Conservation (phyloP, 2,113 vertebrate genomes). For the Halichoerus grypus region DNA sequence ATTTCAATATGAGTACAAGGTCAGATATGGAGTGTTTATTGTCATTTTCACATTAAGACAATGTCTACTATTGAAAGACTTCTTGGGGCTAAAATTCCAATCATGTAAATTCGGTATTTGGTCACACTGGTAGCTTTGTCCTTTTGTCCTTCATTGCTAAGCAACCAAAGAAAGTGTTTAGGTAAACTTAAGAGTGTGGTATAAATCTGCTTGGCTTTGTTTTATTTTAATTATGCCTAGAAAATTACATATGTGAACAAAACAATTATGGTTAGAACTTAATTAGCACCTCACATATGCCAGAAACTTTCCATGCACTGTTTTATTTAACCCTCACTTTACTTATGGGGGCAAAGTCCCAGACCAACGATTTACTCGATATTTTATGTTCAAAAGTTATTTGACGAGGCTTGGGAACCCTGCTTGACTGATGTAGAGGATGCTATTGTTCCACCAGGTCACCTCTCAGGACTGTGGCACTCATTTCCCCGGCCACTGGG, state of each 20-base stretch:
- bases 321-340: slow-evolving; percentile 37
- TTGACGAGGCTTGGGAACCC: background rate
- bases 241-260: background rate
- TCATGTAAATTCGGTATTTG: slow-evolving; percentile 34
- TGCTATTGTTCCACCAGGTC: background rate
- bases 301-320: background rate
- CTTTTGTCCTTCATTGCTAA: slow-evolving; percentile 55
- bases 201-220: background rate
- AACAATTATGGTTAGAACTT: background rate
- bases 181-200: slow-evolving; percentile 2
- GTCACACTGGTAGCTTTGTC: slow-evolving; percentile 31
- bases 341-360: background rate
- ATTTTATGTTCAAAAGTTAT: background rate
- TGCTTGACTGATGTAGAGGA: background rate
- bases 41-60: background rate
- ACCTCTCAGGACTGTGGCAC: background rate
- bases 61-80: background rate
- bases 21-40: background rate
- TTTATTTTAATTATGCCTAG: slow-evolving; percentile 21
- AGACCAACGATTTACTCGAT: background rate
- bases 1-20: background rate
- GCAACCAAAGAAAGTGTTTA: slow-evolving; percentile 22
- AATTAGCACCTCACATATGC: background rate
- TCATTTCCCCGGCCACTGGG: background rate
- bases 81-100: slow-evolving; percentile 50